Evolutionary conservation across 2,113 vertebrate genomes (phyloP).

Genomic region (Tenrec ecaudatus): DNA sequence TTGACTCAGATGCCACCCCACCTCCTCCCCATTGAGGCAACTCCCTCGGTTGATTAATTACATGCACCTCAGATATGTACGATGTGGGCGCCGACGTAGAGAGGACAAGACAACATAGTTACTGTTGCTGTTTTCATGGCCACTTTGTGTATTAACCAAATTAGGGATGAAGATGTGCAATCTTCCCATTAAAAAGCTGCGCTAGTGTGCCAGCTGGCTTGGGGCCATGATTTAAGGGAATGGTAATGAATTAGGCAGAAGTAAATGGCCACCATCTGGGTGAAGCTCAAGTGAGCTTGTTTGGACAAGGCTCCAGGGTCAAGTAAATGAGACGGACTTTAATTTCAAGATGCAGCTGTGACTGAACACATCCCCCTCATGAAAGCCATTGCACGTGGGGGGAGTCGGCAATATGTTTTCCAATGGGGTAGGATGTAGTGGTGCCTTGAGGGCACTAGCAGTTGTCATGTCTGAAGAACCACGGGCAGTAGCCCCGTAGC

Average conservation of each 20-base stretch:
- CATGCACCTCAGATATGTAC: not conserved
- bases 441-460: conserved; percentile 22
- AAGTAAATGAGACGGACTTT: conserved; percentile 84
- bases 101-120: conserved; percentile 36
- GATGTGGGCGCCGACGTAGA: not conserved
- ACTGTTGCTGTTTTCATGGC: conserved; percentile 37
- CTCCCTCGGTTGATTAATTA: conserved; percentile 31
- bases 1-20: not conserved
- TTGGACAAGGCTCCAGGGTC: conserved; percentile 87
- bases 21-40: not conserved
- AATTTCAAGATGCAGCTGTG: conserved; percentile 83
- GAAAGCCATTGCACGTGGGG: conserved; percentile 71
- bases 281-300: conserved; percentile 87
- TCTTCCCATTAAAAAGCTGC: conserved; percentile 70
- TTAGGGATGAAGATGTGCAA: conserved; percentile 71
- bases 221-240: conserved; percentile 81
- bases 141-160: conserved; percentile 71
- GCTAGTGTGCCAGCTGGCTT: conserved; percentile 83
- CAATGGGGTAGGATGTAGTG: not conserved
- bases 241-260: conserved; percentile 86
- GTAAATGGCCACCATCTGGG: conserved; percentile 92
- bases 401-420: conserved; percentile 62
- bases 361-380: conserved; percentile 42
- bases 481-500: conserved; percentile 19
- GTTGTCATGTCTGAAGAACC: conserved; percentile 10